A percentile compares a stretch with the other conserved stretches of the same genome.
Evolutionary conservation across 2,113 vertebrate genomes (phyloP).

Genomic region (Ondatra zibethicus): DNA sequence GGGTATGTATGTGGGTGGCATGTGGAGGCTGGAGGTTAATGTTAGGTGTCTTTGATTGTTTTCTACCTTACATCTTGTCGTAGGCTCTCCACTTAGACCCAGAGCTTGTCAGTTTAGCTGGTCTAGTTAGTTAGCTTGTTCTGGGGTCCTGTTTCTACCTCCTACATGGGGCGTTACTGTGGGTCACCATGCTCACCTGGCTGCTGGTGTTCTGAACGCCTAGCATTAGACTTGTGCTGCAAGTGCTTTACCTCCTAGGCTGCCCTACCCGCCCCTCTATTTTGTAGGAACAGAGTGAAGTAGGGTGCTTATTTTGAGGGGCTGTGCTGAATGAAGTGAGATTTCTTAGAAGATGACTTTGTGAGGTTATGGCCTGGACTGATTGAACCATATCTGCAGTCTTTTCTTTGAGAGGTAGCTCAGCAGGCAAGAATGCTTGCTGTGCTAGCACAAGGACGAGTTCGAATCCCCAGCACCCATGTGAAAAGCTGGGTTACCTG

Average conservation of each 20-base stretch:
- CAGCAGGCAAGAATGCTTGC: not conserved
- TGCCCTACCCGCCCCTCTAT: not conserved
- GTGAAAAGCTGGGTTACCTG: not conserved
- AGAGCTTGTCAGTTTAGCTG: not conserved
- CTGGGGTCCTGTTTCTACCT: not conserved
- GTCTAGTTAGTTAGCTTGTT: too few species aligned
- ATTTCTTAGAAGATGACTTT: conserved; percentile 23
- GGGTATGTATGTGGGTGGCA: too few species aligned
- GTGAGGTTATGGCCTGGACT: not conserved
- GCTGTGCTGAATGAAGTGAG: not conserved
- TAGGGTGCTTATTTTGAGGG: conserved; percentile 36
- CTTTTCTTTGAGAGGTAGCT: not conserved
- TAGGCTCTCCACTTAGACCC: not conserved
- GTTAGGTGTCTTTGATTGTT: not conserved
- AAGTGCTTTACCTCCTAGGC: not conserved
- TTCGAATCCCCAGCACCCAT: not conserved
- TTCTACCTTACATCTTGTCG: not conserved
- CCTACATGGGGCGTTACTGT: not conserved
- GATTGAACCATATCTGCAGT: not conserved
- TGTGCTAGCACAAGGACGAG: not conserved
- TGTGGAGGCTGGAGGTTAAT: not conserved
- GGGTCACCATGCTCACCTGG: not conserved
- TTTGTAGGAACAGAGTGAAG: not conserved
- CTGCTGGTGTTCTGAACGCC: not conserved
- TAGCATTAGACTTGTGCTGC: not conserved